These are phyloP conservation scores for Drosophila pseudotakahashii DNA, from an alignment of 2,888 invertebrate genomes.

Conservation along the genomic window DNA sequence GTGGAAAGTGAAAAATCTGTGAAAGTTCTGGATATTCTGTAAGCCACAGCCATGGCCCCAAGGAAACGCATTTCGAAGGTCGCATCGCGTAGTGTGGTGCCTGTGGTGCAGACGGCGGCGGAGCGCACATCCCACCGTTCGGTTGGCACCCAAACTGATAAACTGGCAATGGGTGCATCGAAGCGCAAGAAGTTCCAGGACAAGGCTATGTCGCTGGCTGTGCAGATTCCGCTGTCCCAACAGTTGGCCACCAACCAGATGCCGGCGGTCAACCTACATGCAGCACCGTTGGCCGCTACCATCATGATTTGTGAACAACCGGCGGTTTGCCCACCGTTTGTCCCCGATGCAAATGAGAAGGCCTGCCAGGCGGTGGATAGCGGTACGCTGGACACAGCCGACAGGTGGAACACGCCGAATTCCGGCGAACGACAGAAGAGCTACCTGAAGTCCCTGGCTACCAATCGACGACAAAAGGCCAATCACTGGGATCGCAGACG, in stretches of 20 bases:
- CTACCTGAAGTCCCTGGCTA: background rate
- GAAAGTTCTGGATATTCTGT: background rate
- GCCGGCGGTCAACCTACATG: background rate
- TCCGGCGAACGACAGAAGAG: background rate
- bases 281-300: background rate
- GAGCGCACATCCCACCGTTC: background rate
- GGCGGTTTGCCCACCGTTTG: too few relatives aligned
- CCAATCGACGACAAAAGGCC: conserved; percentile 9
- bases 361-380: conserved; percentile 9
- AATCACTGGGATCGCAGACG: conserved; percentile 6
- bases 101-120: background rate
- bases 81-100: background rate
- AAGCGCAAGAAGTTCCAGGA: conserved; percentile 5
- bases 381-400: background rate
- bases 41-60: conserved; percentile 4
- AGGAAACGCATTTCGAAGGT: conserved; percentile 18
- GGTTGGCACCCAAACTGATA: conserved; percentile 8
- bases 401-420: background rate
- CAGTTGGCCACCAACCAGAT: background rate
- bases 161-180: too few relatives aligned
- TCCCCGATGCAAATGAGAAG: conserved; percentile 3
- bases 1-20: background rate
- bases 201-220: background rate
- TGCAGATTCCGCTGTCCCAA: too few relatives aligned
- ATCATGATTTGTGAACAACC: too few relatives aligned